phyloP scores from a whole-genome alignment of 2,888 invertebrate species.

The Caenorhabditis sinica region DNA sequence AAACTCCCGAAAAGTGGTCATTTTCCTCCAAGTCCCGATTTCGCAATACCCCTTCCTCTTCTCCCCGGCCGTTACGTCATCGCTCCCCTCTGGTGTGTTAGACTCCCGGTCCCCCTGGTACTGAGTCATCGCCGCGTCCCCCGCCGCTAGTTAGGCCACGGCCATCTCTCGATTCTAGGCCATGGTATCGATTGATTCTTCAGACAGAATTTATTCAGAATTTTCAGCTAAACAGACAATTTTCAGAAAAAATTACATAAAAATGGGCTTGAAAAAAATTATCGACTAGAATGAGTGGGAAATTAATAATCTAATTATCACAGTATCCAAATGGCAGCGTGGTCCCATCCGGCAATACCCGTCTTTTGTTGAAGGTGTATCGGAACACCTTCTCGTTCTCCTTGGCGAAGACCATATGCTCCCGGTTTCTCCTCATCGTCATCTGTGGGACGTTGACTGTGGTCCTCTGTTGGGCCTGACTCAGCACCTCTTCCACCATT shows the following conservation, averaged over 20 bases:
- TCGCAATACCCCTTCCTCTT: too few relatives aligned
- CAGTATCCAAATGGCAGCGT: background rate
- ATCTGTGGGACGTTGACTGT: background rate
- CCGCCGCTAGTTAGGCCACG: too few relatives aligned
- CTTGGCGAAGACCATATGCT: background rate
- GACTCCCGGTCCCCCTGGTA: too few relatives aligned
- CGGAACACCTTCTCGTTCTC: background rate
- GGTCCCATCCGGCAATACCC: background rate
- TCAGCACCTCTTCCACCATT: constrained; percentile 17
- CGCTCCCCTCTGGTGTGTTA: too few relatives aligned
- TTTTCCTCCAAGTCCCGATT: too few relatives aligned
- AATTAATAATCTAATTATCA: background rate
- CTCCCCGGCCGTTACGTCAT: too few relatives aligned
- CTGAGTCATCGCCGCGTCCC: too few relatives aligned
- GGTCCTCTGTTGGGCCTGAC: background rate
- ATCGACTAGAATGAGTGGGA: background rate
- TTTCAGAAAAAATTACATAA: background rate
- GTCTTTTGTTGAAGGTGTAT: constrained; percentile 1
- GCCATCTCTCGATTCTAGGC: too few relatives aligned
- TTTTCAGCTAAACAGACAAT: too few relatives aligned
- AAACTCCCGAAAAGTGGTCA: too few relatives aligned
- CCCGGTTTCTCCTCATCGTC: constrained; percentile 1
- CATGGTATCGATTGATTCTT: too few relatives aligned
- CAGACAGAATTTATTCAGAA: too few relatives aligned
- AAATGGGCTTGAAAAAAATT: background rate